Percentiles rank a stretch among this genome's conserved stretches.
phyloP scores from a whole-genome alignment of 2,113 vertebrate genomes.

The Elachura formosa region DNA sequence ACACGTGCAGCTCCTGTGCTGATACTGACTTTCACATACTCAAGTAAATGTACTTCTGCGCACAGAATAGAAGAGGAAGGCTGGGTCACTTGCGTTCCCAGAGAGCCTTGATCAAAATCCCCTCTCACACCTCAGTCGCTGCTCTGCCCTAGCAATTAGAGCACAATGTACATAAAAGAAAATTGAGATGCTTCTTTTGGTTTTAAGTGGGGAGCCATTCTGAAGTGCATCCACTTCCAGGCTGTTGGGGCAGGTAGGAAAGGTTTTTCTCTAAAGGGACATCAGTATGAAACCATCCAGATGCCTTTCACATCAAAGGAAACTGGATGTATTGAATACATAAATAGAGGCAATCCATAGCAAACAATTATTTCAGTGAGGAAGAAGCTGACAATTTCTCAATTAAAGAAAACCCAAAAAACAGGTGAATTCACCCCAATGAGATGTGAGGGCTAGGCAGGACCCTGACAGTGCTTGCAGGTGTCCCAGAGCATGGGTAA shows the following conservation, averaged over 20 bases:
- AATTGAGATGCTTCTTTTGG: fast-evolving
- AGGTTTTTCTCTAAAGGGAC: neutral
- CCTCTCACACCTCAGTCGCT: neutral
- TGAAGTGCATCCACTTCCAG: neutral
- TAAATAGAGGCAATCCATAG: neutral
- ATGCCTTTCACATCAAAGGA: neutral
- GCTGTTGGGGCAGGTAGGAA: neutral
- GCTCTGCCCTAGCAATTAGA: neutral
- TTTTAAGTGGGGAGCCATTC: neutral
- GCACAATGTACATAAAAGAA: neutral
- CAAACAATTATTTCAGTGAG: neutral
- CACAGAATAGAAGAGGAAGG: neutral
- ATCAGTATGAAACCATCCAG: neutral
- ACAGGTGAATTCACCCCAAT: neutral
- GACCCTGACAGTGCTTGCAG: fast-evolving
- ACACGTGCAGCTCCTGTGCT: neutral
- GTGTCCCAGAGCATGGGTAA: neutral
- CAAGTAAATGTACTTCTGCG: fast-evolving
- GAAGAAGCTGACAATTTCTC: neutral
- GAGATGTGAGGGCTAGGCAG: neutral
- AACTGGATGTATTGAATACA: too few species aligned
- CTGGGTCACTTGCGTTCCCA: fast-evolving
- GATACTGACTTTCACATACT: fast-evolving
- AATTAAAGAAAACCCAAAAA: neutral
- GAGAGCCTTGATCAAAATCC: neutral